Percentiles rank a stretch among this genome's conserved stretches.
Evolutionary conservation across 2,888 invertebrate species (phyloP).

Genomic region (Tethea ocularis): DNA sequence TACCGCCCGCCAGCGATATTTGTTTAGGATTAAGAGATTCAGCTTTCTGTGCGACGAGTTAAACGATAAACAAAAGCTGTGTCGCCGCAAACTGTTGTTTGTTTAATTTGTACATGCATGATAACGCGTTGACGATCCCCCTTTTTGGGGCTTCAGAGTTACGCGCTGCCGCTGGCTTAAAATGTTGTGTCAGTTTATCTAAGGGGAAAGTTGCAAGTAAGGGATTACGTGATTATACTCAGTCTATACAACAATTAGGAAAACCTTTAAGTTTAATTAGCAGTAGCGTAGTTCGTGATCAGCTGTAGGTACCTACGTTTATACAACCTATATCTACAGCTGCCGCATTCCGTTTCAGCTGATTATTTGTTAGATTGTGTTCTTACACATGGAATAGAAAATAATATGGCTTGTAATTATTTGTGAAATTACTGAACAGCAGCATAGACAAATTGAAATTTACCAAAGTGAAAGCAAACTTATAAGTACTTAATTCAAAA

Average conservation of each 20-base stretch:
- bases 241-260: conserved; percentile 35
- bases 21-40: conserved; percentile 80
- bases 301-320: conserved; percentile 11
- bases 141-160: conserved; percentile 49
- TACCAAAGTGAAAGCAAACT: not conserved
- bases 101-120: conserved; percentile 75
- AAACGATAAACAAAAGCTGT: conserved; percentile 76
- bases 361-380: conserved; percentile 26
- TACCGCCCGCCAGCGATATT: conserved; percentile 58
- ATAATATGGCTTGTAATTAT: not conserved
- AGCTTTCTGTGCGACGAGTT: conserved; percentile 65
- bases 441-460: not conserved
- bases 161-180: conserved; percentile 46
- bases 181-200: conserved; percentile 48
- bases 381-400: conserved; percentile 22
- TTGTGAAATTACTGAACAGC: not conserved
- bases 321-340: conserved; percentile 25
- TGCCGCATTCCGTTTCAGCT: conserved; percentile 30
- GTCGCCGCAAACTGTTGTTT: conserved; percentile 74
- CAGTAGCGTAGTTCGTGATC: conserved; percentile 25
- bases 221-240: conserved; percentile 33
- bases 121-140: conserved; percentile 67
- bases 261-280: conserved; percentile 38
- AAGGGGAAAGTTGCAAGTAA: conserved; percentile 39
- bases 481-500: not conserved